Evolutionary conservation across 2,113 vertebrate species (phyloP), one percentile per base, ranked within the genome.

Genomic region (Scopus umbretta): DNA sequence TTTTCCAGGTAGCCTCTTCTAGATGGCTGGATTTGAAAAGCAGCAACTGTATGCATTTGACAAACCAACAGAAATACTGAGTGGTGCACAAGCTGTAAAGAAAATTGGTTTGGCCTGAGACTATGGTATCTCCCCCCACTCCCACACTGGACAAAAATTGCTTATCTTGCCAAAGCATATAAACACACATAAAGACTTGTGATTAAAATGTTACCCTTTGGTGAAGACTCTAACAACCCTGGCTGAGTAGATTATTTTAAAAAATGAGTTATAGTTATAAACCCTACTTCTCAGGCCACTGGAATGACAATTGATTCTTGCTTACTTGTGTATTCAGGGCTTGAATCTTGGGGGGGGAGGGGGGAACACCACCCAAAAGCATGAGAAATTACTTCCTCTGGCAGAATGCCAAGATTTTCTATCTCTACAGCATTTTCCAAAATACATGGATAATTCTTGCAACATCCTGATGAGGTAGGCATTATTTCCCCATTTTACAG

Each of bases 391-490:
- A 61, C 29, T 80, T 94, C 45, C 49, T 93, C 25, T 15, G 26
- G 43, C 45, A 70, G 58, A 79, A 87, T 70, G 63, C 63, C 89
- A 62, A 10, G 1, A 2, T 74, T 68, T 86, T 92, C 71, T 7
- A 66, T 30, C 55, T 78, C 59, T 55, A 74, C 80, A 94, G 76
- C 55, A 56, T 90, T 94, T 91, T 92, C 50, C 42, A 80, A 88
- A 66, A 52, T 16, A 73, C 21, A 79, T 56, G 3, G 9, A 18
- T 76, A 86, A 66, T 66, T 89, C 80, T 97, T 94, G 38, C 66
- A 91, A 83, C 78, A 91, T 88, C 59, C 74, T 92, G 78, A 95
- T 97, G 96, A 97, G 94, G 94, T 96, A 97, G 96, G 89, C 89
- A 55, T 82, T 94, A 90, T 90, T 92, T 92, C 52, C n/a, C 59